Evolutionary conservation across 2,888 invertebrate genomes (phyloP), one percentile per base, ranked within the genome.

Genomic region (Mythimna lalbum): DNA sequence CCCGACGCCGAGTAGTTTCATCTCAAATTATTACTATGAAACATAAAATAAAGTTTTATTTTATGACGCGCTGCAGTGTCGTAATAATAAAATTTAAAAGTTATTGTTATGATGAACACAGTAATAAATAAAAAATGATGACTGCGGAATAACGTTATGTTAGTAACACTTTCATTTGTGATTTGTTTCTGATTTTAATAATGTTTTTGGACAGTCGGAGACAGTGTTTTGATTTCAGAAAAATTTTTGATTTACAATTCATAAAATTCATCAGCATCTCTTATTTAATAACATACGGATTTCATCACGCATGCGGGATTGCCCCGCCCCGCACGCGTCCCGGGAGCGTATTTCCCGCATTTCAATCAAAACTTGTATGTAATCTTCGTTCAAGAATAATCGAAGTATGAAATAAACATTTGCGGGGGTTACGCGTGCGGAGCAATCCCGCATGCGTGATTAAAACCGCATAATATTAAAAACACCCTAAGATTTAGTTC

Each of bases 41-140:
- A 63, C 62, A 76, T 85, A 74, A 73, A 84, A 73, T 75, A 59
- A 62, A 62, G 56, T 53, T 72, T 75, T 73, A 83, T 73, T 75
- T 75, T 73, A 83, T 73, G 69, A 39, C 64, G 73, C 67, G 63
- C 50, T 56, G 55, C 71, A 49, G 14, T 47, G 14, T 19, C 43
- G 52, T 50, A n/a, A 57, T 67, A 64, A 53, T 79, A 77, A 78
- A 69, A 47, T 63, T 75, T 59, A 66, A 69, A 70, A 83, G 55
- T 64, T 69, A 59, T 71, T 57, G 50, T 68, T 72, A 70, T 53
- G 59, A 60, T 59, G 69, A 61, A 55, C 19, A 70, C 61, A 43
- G 49, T 47, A 66, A 69, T 65, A 73, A 65, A 84, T 63, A 17
- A 2, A 69, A 64, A 50, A 63, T 50, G 0, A 39, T 39, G 31